Evolutionary conservation across 2,888 invertebrate species (phyloP), one percentile per base, ranked within the genome.

Genomic region (Cataglyphis rosenhaueri): DNA sequence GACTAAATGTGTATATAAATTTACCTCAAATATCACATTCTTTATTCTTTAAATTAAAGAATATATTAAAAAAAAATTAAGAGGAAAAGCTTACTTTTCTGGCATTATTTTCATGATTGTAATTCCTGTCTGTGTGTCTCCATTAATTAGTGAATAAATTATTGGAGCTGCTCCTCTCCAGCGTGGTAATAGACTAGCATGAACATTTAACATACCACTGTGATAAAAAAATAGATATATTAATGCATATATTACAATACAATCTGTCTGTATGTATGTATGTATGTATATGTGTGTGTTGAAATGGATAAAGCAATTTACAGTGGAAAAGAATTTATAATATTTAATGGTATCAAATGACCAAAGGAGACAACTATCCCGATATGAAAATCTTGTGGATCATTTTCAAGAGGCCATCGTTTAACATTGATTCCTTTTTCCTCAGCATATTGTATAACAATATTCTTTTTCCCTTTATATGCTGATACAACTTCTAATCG

Each of bases 121-220:
- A 15, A 99, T 96, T 48, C 99, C 99, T 10, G 98, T 98, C 87
- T 95, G 95, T 15, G 93, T 92, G 93, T 99, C 99, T 15, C 98
- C 98, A 93, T 97, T 96, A 91, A 98, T 96, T 73, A 99, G 95
- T 0, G 98, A 96, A 94, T 98, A 96, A 75, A 97, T 96, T 68
- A 99, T 97, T 0, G 99, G 99, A 0, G 99, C 97, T 12, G 99
- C 98, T 8, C 99, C 99, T 89, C 99, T 95, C 98, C 98, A 99
- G 79, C 97, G 95, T 0, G 99, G 99, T 85, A 99, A 95, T 70
- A 99, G 94, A 95, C 99, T 99, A 0, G 97, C 98, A 94, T 99
- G 99, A 0, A 99, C 97, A 95, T 99, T 99, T 48, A 99, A 95
- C 95, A 99, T 98, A 38, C 99, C 99, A 91, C 97, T 98, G 93